Conservation (phyloP, 2,797 vertebrate genomes). For the Gila robusta region DNA sequence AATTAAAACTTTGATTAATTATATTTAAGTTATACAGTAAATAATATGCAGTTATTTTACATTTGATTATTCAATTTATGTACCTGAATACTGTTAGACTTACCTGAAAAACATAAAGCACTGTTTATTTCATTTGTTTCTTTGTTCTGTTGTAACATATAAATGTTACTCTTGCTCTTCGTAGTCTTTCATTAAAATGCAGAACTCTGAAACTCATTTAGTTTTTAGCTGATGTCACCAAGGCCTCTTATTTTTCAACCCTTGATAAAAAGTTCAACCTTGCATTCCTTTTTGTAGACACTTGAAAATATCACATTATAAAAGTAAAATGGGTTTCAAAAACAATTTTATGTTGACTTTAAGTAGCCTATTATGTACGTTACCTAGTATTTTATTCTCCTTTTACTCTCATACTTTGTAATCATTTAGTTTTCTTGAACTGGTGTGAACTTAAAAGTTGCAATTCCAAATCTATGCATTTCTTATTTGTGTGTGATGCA, state of each 20-base stretch:
- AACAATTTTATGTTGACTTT: neutral
- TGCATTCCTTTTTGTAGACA: neutral
- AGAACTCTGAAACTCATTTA: neutral
- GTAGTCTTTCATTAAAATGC: neutral
- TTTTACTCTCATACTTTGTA: neutral
- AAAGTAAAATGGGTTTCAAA: neutral
- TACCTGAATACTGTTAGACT: too few species aligned
- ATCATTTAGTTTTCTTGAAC: neutral
- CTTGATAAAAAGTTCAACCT: conserved; percentile 6
- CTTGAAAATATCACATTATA: neutral
- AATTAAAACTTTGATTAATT: too few species aligned
- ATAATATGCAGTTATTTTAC: too few species aligned
- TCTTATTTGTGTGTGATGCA: neutral
- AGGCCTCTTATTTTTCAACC: neutral
- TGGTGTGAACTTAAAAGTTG: neutral
- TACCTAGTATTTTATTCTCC: neutral
- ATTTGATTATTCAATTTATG: too few species aligned
- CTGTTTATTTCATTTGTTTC: neutral
- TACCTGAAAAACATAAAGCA: neutral
- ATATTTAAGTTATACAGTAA: too few species aligned
- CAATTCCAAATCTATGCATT: neutral
- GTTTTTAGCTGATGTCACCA: neutral
- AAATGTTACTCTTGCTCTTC: neutral
- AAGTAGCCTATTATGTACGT: neutral
- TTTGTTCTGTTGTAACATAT: neutral